Conservation (phyloP, 2,888 invertebrate genomes). For the Rutpela maculata region DNA sequence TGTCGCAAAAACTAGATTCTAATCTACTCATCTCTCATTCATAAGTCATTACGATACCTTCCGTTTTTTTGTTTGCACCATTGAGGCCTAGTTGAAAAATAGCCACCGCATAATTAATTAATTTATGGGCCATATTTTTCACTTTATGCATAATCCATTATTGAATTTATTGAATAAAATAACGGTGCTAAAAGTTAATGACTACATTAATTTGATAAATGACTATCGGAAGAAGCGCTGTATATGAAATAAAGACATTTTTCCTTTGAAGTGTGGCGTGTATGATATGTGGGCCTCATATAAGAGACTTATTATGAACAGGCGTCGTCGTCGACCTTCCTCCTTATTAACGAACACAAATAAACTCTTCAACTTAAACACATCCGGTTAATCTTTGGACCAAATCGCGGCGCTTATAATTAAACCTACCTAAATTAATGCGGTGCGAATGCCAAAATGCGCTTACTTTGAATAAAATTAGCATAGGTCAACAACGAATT, state of each 20-base stretch:
- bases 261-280: constrained; percentile 57
- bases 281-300: constrained; percentile 55
- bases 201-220: constrained; percentile 45
- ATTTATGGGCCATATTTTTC: not conserved
- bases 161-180: constrained; percentile 1
- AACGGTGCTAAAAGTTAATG: constrained; percentile 21
- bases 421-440: not conserved
- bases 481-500: not conserved
- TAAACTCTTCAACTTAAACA: constrained; percentile 58
- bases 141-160: not conserved
- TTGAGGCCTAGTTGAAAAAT: not conserved
- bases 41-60: not conserved
- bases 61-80: not conserved
- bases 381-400: constrained; percentile 52
- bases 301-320: constrained; percentile 60
- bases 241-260: constrained; percentile 53
- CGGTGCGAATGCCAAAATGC: not conserved
- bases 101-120: not conserved
- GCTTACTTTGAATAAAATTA: not conserved
- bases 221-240: constrained; percentile 51
- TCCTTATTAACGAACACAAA: constrained; percentile 61
- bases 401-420: constrained; percentile 38
- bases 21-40: too few relatives aligned
- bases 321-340: constrained; percentile 59
- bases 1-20: too few relatives aligned